Percentiles rank a stretch among this genome's conserved stretches.
phyloP scores from a whole-genome alignment of 2,888 invertebrate genomes.

The Rhagonycha fulva region DNA sequence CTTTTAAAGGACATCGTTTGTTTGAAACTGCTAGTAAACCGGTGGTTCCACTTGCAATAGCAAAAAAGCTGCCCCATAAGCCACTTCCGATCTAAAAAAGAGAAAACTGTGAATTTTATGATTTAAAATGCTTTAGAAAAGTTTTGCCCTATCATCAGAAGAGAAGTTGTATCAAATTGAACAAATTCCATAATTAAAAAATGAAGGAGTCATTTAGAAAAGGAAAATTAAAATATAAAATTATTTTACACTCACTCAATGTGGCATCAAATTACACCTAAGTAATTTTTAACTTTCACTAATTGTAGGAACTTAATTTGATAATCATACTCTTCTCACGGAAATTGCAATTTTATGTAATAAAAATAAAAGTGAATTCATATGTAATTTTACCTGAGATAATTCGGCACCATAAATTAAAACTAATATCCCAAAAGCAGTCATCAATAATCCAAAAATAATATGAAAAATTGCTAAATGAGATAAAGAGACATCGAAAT shows the following conservation, averaged over 20 bases:
- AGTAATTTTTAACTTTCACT: not conserved
- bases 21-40: slow-evolving; percentile 67
- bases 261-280: not conserved
- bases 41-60: slow-evolving; percentile 64
- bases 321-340: not conserved
- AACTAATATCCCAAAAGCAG: slow-evolving; percentile 66
- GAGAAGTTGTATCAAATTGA: not conserved
- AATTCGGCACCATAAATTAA: slow-evolving; percentile 65
- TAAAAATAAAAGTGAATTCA: not conserved
- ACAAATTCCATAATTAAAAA: not conserved
- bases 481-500: slow-evolving; percentile 51
- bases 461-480: slow-evolving; percentile 65
- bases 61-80: slow-evolving; percentile 69
- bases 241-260: not conserved
- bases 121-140: too few relatives aligned
- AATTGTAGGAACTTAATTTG: not conserved
- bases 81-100: slow-evolving; percentile 61
- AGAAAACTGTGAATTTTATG: not conserved
- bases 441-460: slow-evolving; percentile 64
- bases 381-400: slow-evolving; percentile 42
- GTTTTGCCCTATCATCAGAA: too few relatives aligned
- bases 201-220: not conserved
- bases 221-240: not conserved
- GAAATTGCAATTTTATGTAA: not conserved
- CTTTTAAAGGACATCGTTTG: slow-evolving; percentile 57